A percentile compares a stretch with the other conserved stretches of the same genome.
Evolutionary conservation across 2,888 invertebrate species (phyloP).

Genomic region (Acanthococcus lagerstroemiae): DNA sequence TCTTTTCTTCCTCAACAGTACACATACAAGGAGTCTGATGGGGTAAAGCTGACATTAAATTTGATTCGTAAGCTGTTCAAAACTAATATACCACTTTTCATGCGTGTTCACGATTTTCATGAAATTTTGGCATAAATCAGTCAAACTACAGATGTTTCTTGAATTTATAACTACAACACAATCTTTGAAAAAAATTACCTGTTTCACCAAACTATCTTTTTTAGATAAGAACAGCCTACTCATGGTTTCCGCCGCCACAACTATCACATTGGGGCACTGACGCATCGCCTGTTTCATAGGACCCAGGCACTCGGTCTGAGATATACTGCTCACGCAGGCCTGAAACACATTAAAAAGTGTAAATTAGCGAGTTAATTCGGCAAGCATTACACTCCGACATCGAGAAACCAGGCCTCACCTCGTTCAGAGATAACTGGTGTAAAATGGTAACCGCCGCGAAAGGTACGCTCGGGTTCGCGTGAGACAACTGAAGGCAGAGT

Average conservation of each 20-base stretch:
- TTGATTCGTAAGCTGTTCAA: too few relatives aligned
- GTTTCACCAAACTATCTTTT: slow-evolving; percentile 58
- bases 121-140: too few relatives aligned
- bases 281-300: slow-evolving; percentile 86
- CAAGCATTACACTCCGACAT: neutral
- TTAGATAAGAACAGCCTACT: slow-evolving; percentile 69
- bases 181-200: slow-evolving; percentile 44
- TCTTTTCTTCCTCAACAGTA: too few relatives aligned
- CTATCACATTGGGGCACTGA: slow-evolving; percentile 69
- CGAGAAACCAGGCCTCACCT: slow-evolving; percentile 49
- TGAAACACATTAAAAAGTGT: slow-evolving; percentile 40
- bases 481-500: slow-evolving; percentile 62
- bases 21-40: too few relatives aligned
- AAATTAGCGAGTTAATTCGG: neutral
- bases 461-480: slow-evolving; percentile 53
- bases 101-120: neutral
- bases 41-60: too few relatives aligned
- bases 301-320: slow-evolving; percentile 79
- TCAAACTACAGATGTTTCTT: too few relatives aligned
- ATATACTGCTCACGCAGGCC: slow-evolving; percentile 73
- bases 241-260: slow-evolving; percentile 78
- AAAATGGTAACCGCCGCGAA: slow-evolving; percentile 73
- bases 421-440: slow-evolving; percentile 73
- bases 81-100: too few relatives aligned
- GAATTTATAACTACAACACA: too few relatives aligned